Evolutionary conservation across 2,888 invertebrate species (phyloP), one percentile per base, ranked within the genome.

Genomic region (Agrochola circellaris): DNA sequence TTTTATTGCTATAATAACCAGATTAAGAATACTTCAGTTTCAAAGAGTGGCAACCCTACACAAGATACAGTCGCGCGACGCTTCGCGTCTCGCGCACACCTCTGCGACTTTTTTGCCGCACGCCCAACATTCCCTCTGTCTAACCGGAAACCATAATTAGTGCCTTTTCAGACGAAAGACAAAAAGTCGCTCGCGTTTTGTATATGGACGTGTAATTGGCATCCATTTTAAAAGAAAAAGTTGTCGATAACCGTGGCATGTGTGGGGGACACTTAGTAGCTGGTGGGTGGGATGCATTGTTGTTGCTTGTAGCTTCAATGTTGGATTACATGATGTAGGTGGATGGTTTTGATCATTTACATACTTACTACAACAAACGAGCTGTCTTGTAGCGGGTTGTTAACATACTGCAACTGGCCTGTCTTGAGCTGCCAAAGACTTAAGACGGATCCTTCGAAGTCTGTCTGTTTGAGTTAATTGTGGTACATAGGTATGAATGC

Each of bases 81-180:
- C 79, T 67, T 76, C 87, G 84, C 88, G 86, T 82, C 79, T 75
- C 79, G 85, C 88, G 85, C 90, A 90, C 92, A 91, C 91, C 92
- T 92, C 89, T 20, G 70, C 84, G 88, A 90, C 89, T 91, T 92
- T 90, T 92, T 90, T 88, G 87, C 88, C 90, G 90, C 89, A 77
- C 85, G 88, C 79, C 81, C 81, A 68, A 83, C 91, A 88, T 90
- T 85, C 91, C 87, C 74, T 77, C 83, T 83, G 82, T 83, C 90
- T 84, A 85, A 80, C 91, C 89, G 92, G 92, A 91, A 90, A 84
- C 88, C 87, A 89, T 92, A 91, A 92, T 92, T 92, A 92, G 90
- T 88, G 83, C 92, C 92, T 90, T 91, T 89, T 88, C 88, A 88
- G 90, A 87, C 81, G 72, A 75, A 79, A 83, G 84, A 90, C 89